Evolutionary conservation across 2,888 invertebrate species (phyloP), one percentile per base, ranked within the genome.

Genomic region (Amblyteles armatorius): DNA sequence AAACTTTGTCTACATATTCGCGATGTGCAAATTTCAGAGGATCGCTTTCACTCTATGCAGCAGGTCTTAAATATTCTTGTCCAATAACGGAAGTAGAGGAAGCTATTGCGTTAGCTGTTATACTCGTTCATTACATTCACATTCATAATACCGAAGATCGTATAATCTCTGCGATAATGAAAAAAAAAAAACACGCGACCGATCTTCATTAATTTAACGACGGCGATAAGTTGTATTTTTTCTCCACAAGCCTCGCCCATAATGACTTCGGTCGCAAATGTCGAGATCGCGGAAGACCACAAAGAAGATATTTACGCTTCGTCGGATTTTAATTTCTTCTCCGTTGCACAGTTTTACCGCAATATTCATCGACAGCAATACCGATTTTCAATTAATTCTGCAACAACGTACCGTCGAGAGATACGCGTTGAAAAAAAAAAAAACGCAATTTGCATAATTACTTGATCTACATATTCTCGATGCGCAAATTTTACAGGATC

Each of bases 1-100:
- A 68, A 69, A 57, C 26, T 84, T 50, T 74, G 71, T 82, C 73
- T 48, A 79, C 69, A 79, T 78, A 69, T 71, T 78, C 26, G 26
- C 44, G 50, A 52, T 63, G 13, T 16, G 65, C n/a, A 16, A 22
- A 33, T 36, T 63, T 22, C 26, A 72, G 16, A 73, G 57, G 16
- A 22, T 7, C 13, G 22, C 19, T 19, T 65, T 76, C 78, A 84
- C 74, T 82, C 73, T 69, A 29, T 33, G 57, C 60, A 78, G 63
- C 44, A 67, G 79, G 77, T 82, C 52, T 79, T 63, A 11, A 79
- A 74, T n/a, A 40, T 40, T 73, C 26, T 7, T 71, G 22, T 65
- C 60, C 52, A 78, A 74, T 63, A 68, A 68, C 60, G 48, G 73
- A 44, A 44, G 68, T 33, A 13, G 26, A 50, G 55, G 26, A 19